A percentile compares a stretch with the other conserved stretches of the same genome.
phyloP scores from a whole-genome alignment of 2,113 vertebrate species.

The Delphinus delphis region DNA sequence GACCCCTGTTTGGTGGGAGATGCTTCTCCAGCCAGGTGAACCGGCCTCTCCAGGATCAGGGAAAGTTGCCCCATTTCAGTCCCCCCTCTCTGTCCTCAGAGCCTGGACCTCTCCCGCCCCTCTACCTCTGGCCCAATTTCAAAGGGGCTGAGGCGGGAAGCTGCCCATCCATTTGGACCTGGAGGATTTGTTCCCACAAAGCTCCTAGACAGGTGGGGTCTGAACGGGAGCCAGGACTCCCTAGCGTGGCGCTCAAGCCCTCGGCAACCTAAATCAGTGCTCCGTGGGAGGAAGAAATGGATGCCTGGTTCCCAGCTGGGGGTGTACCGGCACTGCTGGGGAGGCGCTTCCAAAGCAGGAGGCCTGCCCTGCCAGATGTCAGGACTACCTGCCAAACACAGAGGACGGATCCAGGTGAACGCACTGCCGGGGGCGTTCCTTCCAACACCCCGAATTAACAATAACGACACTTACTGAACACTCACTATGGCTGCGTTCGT shows the following conservation, averaged over 20 bases:
- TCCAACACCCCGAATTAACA: neutral
- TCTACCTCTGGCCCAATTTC: neutral
- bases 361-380: neutral
- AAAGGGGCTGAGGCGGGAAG: neutral
- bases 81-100: neutral
- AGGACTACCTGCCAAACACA: neutral
- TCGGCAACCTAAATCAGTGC: neutral
- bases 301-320: neutral
- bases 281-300: neutral
- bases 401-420: neutral
- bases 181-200: neutral
- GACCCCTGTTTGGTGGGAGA: too few relatives aligned
- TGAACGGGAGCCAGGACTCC: neutral
- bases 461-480: too few relatives aligned
- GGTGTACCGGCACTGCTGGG: neutral
- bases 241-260: neutral
- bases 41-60: too few relatives aligned
- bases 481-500: rapidly evolving
- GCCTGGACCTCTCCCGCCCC: neutral
- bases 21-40: neutral
- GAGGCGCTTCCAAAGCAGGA: neutral
- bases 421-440: neutral
- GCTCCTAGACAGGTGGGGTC: neutral
- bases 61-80: neutral
- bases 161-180: neutral